Evolutionary conservation across 53 echinoderm and acorn worm genomes (phyloP).

Genomic region (Paracentrotus lividus): DNA sequence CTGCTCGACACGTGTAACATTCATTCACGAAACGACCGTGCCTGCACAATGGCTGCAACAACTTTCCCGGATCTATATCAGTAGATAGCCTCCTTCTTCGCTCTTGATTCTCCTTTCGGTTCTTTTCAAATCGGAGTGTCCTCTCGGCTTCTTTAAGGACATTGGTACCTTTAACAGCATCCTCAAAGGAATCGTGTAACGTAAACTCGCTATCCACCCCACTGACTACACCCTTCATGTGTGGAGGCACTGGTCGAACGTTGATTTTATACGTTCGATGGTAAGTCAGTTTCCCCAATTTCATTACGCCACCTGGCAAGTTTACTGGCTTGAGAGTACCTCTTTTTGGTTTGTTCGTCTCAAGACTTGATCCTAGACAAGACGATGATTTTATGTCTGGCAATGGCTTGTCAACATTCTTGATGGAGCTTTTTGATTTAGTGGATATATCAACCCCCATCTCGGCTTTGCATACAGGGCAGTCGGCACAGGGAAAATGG

Average conservation of each 20-base stretch:
- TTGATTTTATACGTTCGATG: constrained; percentile 79
- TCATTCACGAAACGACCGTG: constrained; percentile 74
- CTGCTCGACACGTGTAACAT: constrained; percentile 76
- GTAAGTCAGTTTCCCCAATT: constrained; percentile 69
- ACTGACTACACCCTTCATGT: constrained; percentile 6
- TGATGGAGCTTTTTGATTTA: background rate
- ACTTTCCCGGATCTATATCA: background rate
- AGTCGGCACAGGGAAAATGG: constrained; percentile 42
- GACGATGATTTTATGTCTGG: constrained; percentile 35
- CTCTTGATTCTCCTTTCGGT: constrained; percentile 51
- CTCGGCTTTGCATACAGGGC: constrained; percentile 37
- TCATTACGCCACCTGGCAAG: constrained; percentile 44
- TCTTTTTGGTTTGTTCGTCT: background rate
- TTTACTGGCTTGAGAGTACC: constrained; percentile 18
- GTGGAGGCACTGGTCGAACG: constrained; percentile 59
- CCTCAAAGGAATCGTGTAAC: constrained; percentile 53
- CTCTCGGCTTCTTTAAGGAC: constrained; percentile 54
- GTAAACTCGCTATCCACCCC: background rate
- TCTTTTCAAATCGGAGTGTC: constrained; percentile 53
- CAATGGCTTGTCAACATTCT: constrained; percentile 49
- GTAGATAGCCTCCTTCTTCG: constrained; percentile 20
- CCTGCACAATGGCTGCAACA: constrained; percentile 64
- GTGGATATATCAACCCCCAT: background rate
- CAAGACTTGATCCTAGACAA: background rate
- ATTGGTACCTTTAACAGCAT: constrained; percentile 44